Evolutionary conservation across 1,140 invertebrate genomes (phyloP).

Genomic region (Drosophila tristis): DNA sequence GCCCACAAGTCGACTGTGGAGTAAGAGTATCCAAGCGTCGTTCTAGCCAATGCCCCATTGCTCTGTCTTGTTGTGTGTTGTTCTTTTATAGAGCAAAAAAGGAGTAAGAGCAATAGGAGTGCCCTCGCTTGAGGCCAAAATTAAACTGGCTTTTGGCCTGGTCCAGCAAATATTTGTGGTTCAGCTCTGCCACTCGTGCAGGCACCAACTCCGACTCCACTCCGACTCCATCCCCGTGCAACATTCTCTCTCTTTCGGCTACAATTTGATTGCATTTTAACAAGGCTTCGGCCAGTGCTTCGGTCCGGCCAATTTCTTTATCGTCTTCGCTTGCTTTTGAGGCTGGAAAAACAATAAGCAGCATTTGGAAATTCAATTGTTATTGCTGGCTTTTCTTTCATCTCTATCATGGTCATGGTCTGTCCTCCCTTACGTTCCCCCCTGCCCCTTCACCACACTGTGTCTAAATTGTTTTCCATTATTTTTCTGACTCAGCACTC

Average conservation of each 20-base stretch:
- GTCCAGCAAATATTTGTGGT: conserved; percentile 59
- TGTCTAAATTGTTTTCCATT: conserved; percentile 78
- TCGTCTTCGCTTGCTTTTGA: conserved; percentile 30
- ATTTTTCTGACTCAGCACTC: conserved; percentile 73
- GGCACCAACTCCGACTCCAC: conserved; percentile 12
- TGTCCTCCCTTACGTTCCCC: background rate
- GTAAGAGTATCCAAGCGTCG: conserved; percentile 29
- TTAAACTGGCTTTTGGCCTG: conserved; percentile 62
- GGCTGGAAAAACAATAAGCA: conserved; percentile 76
- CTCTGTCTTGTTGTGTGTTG: conserved; percentile 13
- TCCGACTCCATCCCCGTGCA: conserved; percentile 1
- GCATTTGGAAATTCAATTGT: conserved; percentile 81
- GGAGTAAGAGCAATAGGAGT: conserved; percentile 2
- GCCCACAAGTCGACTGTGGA: background rate
- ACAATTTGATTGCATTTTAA: conserved; percentile 81
- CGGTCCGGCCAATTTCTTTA: conserved; percentile 65
- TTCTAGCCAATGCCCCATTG: background rate
- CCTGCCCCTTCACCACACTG: background rate
- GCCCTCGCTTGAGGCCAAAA: conserved; percentile 55
- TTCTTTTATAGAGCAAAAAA: conserved; percentile 29
- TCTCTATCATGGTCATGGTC: conserved; percentile 16
- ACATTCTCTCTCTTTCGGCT: conserved; percentile 17
- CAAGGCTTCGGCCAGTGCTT: conserved; percentile 28
- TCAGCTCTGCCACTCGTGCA: conserved; percentile 21
- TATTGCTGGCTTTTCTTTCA: conserved; percentile 71